A percentile compares a stretch with the other conserved stretches of the same genome.
phyloP scores from a whole-genome alignment of 2,888 invertebrate genomes.

The Melolontha melolontha region DNA sequence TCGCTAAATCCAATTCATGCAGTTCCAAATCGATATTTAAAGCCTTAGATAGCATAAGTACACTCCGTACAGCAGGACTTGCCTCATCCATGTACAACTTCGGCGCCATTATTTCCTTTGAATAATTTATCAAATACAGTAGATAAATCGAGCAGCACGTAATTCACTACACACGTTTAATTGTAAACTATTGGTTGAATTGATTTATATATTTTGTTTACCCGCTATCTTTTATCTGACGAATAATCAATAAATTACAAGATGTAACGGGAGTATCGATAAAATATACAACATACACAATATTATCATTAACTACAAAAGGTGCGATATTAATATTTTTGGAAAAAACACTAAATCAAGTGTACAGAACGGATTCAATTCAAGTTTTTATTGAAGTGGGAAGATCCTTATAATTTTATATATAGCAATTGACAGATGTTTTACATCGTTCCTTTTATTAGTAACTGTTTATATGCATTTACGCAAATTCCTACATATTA shows the following conservation, averaged over 20 bases:
- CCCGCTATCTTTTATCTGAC: conserved; percentile 31
- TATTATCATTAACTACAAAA: conserved; percentile 17
- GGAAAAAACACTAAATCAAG: background rate
- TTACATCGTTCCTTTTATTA: too few species aligned
- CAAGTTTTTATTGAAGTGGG: too few species aligned
- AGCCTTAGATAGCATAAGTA: conserved; percentile 67
- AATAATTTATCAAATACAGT: background rate
- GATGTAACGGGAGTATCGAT: conserved; percentile 22
- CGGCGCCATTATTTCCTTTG: conserved; percentile 53
- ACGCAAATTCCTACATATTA: too few species aligned
- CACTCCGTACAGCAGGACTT: conserved; percentile 70
- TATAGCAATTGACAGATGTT: too few species aligned
- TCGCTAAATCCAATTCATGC: conserved; percentile 66
- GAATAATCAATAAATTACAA: conserved; percentile 22
- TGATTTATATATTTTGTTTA: conserved; percentile 29
- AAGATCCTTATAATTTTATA: too few species aligned
- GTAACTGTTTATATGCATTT: too few species aligned
- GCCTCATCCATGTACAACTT: conserved; percentile 67
- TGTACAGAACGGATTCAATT: too few species aligned
- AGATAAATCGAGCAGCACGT: background rate
- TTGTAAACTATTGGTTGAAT: background rate
- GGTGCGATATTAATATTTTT: conserved; percentile 1
- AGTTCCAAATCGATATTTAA: conserved; percentile 66
- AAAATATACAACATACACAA: conserved; percentile 13
- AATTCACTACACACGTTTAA: background rate